Evolutionary conservation across 2,113 vertebrate species (phyloP), one percentile per base, ranked within the genome.

Genomic region (Eubucco bourcierii): DNA sequence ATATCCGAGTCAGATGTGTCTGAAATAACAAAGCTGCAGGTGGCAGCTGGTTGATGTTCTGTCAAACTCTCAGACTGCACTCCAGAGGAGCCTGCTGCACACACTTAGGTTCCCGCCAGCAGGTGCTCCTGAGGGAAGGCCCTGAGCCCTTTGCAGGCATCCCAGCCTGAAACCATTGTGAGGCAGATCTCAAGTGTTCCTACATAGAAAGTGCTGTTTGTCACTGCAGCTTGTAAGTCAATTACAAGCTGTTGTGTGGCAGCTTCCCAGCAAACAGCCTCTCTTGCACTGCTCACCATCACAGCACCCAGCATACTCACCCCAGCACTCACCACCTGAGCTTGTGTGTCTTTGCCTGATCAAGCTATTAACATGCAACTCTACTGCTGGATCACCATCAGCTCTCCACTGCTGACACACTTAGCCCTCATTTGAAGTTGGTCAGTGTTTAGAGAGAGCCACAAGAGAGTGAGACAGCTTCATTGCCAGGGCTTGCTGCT

Each of bases 161-260:
- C n/a, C 31, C 59, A 46, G 21, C 18, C 75, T 18, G 12, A 50
- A 50, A 56, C 24, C 59, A 34, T 2, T 7, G 5, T 0, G 0
- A 46, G 3, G 4, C 5, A 5, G 76, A 23, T 13, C 29, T 37
- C 44, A 10, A 44, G 17, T 31, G 9, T 8, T 60, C 28, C 70
- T 70, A 53, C 4, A 8, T 6, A 21, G 27, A 58, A 90, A 53
- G 47, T 4, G 37, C 12, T 20, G 17, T 18, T 53, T 52, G 21
- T 33, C 15, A 21, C 10, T 1, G 7, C 28, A 44, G 33, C 39
- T n/a, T 13, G 1, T 39, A 52, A 82, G 25, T 16, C 65, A 84
- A 21, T 25, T 33, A 6, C 0, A 0, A 3, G 28, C 28, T 44
- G 34, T 2, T 12, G 28, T 4, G 27, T 5, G 24, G 44, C 59